phyloP scores from a whole-genome alignment of 2,113 vertebrate species.

The Nycticebus coucang region DNA sequence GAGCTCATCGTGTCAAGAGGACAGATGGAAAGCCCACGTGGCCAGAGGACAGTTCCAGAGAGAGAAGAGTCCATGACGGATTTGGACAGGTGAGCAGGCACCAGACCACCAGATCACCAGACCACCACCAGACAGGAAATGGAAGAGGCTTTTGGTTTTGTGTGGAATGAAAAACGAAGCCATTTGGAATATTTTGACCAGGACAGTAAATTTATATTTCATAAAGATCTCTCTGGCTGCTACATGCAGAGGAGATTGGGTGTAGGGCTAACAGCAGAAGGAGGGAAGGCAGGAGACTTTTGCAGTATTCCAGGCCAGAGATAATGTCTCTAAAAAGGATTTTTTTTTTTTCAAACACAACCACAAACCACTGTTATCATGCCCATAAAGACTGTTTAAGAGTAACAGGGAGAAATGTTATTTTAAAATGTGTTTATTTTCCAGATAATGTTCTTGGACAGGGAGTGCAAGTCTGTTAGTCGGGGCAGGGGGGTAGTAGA shows the following conservation, averaged over 20 bases:
- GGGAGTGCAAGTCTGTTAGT: neutral
- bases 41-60: neutral
- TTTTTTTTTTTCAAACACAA: neutral
- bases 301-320: neutral
- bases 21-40: neutral
- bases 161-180: neutral
- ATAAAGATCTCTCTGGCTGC: neutral
- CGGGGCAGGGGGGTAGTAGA: neutral
- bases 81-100: neutral
- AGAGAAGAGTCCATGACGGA: neutral
- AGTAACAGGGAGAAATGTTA: constrained; percentile 41
- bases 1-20: neutral
- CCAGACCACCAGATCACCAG: neutral
- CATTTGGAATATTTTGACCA: neutral
- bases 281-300: neutral
- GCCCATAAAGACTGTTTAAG: constrained; percentile 21
- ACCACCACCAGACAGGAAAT: too few species aligned
- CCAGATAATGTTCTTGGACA: constrained; percentile 19
- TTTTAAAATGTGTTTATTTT: constrained; percentile 65
- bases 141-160: neutral
- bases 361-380: constrained; percentile 13
- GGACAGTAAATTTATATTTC: constrained; percentile 14
- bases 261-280: neutral
- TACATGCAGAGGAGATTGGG: neutral
- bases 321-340: constrained; percentile 39